Evolutionary conservation across 2,888 invertebrate species (phyloP), one percentile per base, ranked within the genome.

Genomic region (Metacarcinus magister): DNA sequence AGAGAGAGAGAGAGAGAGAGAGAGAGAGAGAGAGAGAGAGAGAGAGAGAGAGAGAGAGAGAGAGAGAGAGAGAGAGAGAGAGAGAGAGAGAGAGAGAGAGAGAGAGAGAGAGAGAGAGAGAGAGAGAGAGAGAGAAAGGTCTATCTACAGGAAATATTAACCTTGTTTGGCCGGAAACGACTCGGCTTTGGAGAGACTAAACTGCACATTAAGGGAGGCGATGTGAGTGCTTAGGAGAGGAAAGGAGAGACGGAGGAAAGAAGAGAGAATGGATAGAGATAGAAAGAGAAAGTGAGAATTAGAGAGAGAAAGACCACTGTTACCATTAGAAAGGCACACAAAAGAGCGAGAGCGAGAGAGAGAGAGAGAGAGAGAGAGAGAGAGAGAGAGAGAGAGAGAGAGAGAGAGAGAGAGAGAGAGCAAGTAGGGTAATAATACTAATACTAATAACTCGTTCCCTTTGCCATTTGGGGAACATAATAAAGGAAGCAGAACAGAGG

Each of bases 61-160:
- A 67, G 67, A 67, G 19, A 67, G 67, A 67, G 67, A 67, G 67
- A 67, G 67, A 67, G 67, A 67, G 67, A 67, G 67, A 67, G 67
- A 67, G 67, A 67, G 67, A 67, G 67, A 67, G 67, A 67, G 67
- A 67, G 67, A 67, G 67, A 67, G 67, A 67, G 67, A 67, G 67
- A 67, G 67, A 67, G 67, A 67, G 67, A 67, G 67, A 23, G 23
- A 67, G 67, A 67, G 67, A 67, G 67, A 67, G 67, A 67, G 67
- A 67, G 67, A 67, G 67, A 67, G 67, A 67, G 67, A 67, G 67
- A 67, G 67, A 67, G 67, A 67, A 23, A 23, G 23, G 67, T 67
- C 67, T 23, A 67, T 67, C n/a, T 67, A 16, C 67, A 67, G 67
- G n/a, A 67, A 67, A 67, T 67, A 67, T 67, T 67, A 67, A 67